Percentiles rank a stretch among this genome's conserved stretches.
Conservation (phyloP, 2,888 invertebrate species). For the Lasioglossum leucozonium region DNA sequence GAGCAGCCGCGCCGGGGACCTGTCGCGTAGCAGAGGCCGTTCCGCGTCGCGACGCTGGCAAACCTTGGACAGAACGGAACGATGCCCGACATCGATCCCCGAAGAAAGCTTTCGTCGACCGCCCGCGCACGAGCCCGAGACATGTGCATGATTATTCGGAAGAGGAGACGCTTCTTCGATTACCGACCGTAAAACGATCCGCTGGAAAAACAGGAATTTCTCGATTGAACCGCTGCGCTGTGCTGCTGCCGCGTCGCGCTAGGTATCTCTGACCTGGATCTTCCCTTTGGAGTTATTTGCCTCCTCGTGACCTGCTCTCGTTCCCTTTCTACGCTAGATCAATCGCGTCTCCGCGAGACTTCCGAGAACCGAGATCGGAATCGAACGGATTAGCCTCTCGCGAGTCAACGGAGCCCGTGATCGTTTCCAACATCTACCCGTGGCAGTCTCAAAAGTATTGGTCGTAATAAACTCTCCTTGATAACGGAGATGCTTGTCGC, state of each 20-base stretch:
- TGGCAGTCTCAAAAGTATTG: not conserved
- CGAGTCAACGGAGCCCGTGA: not conserved
- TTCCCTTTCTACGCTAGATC: not conserved
- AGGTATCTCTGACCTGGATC: slow-evolving; percentile 17
- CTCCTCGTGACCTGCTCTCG: slow-evolving; percentile 5
- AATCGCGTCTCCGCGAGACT: not conserved
- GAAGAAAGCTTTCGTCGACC: not conserved
- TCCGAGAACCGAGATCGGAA: not conserved
- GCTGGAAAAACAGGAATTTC: slow-evolving; percentile 9
- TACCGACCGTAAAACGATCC: not conserved
- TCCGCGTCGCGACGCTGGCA: not conserved
- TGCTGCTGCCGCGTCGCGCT: not conserved
- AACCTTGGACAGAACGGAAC: not conserved
- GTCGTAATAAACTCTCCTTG: not conserved
- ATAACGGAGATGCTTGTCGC: not conserved
- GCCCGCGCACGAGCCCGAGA: not conserved
- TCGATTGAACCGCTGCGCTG: not conserved
- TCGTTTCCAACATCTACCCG: not conserved
- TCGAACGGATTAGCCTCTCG: not conserved
- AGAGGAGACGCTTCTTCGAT: not conserved
- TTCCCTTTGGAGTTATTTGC: not conserved
- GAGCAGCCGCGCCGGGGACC: not conserved
- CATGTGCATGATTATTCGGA: not conserved
- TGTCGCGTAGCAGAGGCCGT: slow-evolving; percentile 18
- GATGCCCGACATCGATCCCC: not conserved